These are phyloP conservation scores for Halichondria panicea DNA, from an alignment of 37 sponge, comb jelly and placozoan species.

Conservation along the genomic window DNA sequence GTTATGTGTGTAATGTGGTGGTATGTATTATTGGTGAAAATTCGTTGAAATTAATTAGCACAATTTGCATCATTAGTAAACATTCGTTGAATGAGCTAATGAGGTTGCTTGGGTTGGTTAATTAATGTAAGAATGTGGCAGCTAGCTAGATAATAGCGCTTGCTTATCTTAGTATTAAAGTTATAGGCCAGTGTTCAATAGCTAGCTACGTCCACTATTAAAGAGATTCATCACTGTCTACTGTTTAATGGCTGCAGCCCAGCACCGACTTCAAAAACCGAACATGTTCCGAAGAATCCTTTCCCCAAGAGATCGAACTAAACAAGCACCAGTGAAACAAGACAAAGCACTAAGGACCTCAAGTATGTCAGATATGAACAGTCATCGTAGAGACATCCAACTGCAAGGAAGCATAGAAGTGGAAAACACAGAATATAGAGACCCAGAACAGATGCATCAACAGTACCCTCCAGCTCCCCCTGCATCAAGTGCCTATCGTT, in stretches of 20 bases:
- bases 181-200: no score
- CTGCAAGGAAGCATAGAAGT: slow-evolving; percentile 22
- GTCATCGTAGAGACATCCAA: slow-evolving; percentile 22
- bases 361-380: not conserved
- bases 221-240: no score
- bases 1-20: not conserved
- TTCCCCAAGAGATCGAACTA: slow-evolving; percentile 28
- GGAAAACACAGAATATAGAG: slow-evolving; percentile 4
- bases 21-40: not conserved
- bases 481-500: not conserved
- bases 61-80: no score
- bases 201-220: no score
- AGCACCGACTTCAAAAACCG: no score
- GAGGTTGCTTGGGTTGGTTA: no score
- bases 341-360: not conserved
- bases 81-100: no score
- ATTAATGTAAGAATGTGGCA: no score
- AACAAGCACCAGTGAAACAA: not conserved
- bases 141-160: no score
- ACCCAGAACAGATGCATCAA: not conserved
- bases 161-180: no score
- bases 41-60: not conserved
- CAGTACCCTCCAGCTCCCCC: slow-evolving; percentile 3
- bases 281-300: slow-evolving; percentile 26
- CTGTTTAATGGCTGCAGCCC: no score